phyloP scores from a whole-genome alignment of 2,797 vertebrate genomes.

The Todus mexicanus region DNA sequence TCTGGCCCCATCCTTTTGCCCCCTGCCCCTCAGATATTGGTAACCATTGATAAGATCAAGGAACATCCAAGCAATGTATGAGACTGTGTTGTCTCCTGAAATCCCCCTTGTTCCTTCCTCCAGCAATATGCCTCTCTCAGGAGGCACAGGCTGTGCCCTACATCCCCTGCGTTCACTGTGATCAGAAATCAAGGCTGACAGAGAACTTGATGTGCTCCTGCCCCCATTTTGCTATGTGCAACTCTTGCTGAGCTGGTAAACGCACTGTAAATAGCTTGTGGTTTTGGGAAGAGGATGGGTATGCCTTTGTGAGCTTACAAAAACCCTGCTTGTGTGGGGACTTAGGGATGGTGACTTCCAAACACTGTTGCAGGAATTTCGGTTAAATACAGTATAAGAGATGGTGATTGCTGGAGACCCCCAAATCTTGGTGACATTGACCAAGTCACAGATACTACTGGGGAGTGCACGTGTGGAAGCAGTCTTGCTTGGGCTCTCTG shows the following conservation, averaged over 20 bases:
- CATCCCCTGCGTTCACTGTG: accelerated
- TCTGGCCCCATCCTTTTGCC: background rate
- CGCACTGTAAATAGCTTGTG: accelerated
- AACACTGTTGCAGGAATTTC: background rate
- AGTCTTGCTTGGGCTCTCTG: background rate
- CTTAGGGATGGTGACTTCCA: background rate
- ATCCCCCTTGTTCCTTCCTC: background rate
- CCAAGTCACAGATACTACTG: accelerated
- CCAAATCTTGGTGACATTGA: background rate
- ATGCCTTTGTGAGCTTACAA: background rate
- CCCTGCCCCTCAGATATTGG: background rate
- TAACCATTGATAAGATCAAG: background rate
- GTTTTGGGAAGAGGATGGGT: background rate
- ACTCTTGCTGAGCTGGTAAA: background rate
- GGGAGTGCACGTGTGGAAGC: accelerated
- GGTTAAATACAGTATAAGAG: background rate
- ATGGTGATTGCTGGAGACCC: background rate
- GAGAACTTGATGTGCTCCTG: background rate
- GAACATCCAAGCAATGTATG: accelerated
- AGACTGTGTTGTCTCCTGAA: background rate
- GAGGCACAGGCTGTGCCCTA: background rate
- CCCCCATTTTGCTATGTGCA: background rate
- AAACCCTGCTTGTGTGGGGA: accelerated
- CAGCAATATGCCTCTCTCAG: background rate
- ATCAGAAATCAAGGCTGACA: background rate